Conservation (phyloP, 2,797 vertebrate genomes). For the Morus bassanus region DNA sequence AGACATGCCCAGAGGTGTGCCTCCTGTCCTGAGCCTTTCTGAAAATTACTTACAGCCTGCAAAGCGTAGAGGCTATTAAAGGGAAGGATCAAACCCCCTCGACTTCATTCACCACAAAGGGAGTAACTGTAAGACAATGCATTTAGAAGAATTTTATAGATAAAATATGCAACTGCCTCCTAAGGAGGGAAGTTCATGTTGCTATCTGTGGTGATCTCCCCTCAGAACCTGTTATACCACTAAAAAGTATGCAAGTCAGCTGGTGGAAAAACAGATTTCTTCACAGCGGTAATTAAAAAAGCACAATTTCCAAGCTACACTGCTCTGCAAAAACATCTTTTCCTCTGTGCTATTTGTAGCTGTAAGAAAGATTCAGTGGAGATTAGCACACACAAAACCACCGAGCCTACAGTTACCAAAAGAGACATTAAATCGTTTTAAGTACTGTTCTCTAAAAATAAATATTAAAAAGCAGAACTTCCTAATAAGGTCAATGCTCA, state of each 20-base stretch:
- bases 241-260: slow-evolving; percentile 10
- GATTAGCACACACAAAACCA: neutral
- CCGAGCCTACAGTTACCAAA: neutral
- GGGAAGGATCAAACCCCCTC: neutral
- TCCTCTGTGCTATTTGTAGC: neutral
- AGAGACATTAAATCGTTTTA: neutral
- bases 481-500: neutral
- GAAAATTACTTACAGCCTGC: neutral
- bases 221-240: slow-evolving; percentile 17
- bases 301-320: neutral
- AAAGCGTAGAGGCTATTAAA: neutral
- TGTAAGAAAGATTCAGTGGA: neutral
- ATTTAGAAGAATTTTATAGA: neutral
- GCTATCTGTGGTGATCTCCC: neutral
- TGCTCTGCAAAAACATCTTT: neutral
- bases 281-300: slow-evolving; percentile 1
- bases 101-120: neutral
- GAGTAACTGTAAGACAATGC: neutral
- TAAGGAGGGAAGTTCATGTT: neutral
- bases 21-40: neutral
- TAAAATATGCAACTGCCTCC: neutral
- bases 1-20: neutral
- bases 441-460: neutral
- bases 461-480: neutral
- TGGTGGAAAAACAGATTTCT: slow-evolving; percentile 21